Evolutionary conservation across 2,797 vertebrate species (phyloP).

Genomic region (Takifugu ocellatus): DNA sequence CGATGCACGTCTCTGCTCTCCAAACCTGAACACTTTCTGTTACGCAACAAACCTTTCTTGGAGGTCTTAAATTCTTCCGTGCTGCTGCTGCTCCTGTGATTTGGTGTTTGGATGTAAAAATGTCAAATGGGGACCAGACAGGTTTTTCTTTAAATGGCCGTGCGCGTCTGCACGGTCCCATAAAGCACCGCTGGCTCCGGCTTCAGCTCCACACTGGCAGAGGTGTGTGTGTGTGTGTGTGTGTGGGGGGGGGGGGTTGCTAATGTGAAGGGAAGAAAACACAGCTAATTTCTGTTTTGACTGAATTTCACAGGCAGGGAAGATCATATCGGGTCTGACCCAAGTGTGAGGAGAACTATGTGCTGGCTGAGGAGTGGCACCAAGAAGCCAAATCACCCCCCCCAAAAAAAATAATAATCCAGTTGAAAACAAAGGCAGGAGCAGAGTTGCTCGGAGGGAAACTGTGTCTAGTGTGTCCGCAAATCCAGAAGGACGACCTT

Average conservation of each 20-base stretch:
- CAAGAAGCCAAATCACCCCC: conserved; percentile 8
- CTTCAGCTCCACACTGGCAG: conserved; percentile 1
- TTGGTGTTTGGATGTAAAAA: conserved; percentile 45
- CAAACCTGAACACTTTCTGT: conserved; percentile 20
- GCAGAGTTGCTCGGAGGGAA: conserved; percentile 19
- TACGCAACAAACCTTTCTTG: conserved; percentile 31
- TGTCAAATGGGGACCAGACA: conserved; percentile 42
- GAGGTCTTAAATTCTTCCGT: conserved; percentile 45
- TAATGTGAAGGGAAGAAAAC: conserved; percentile 30
- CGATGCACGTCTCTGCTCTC: not conserved
- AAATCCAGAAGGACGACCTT: no score
- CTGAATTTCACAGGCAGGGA: conserved; percentile 25
- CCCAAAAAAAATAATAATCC: conserved; percentile 5
- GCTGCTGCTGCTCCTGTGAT: conserved; percentile 16
- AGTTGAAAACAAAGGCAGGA: conserved; percentile 33
- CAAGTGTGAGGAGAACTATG: conserved; percentile 23
- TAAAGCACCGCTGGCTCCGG: conserved; percentile 25
- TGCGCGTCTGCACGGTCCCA: conserved; percentile 13
- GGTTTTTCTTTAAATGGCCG: conserved; percentile 35
- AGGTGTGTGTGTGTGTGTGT: not conserved
- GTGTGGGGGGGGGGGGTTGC: not conserved
- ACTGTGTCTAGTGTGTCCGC: not conserved
- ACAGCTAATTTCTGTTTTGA: conserved; percentile 54
- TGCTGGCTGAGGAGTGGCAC: conserved; percentile 22
- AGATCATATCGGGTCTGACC: conserved; percentile 48